Evolutionary conservation across 2,888 invertebrate species (phyloP).

Genomic region (Strigamia crassipes): DNA sequence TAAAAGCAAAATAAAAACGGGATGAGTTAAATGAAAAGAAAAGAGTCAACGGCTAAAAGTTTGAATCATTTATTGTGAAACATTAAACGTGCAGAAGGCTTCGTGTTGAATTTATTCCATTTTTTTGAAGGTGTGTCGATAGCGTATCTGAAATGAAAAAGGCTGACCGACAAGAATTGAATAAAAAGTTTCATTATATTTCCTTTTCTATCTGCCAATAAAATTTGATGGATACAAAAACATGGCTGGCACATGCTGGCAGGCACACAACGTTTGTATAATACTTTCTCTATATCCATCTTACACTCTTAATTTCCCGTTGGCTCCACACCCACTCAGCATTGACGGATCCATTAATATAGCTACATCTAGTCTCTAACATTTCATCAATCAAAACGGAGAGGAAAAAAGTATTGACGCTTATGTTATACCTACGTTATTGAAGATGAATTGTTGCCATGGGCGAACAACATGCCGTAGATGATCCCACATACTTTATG

Average conservation of each 20-base stretch:
- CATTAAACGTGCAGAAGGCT: too few species aligned
- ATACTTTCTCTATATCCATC: neutral
- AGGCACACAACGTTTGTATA: constrained; percentile 8
- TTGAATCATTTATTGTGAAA: neutral
- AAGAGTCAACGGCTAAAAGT: neutral
- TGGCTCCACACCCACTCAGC: constrained; percentile 14
- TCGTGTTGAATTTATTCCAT: neutral
- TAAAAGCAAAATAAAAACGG: neutral
- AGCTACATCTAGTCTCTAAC: neutral
- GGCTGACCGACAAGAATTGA: neutral
- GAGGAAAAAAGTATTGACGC: constrained; percentile 17
- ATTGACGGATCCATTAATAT: constrained; percentile 40
- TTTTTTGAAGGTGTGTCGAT: neutral
- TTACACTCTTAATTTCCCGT: neutral
- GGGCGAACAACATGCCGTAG: neutral
- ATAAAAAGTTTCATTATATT: constrained; percentile 25
- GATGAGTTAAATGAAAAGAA: constrained; percentile 1
- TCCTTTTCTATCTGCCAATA: constrained; percentile 13
- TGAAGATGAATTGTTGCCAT: constrained; percentile 28
- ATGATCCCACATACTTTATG: constrained; percentile 7
- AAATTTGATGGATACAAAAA: constrained; percentile 35
- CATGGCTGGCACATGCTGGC: neutral
- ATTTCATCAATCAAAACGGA: constrained; percentile 26
- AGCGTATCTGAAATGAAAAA: neutral
- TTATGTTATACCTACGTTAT: neutral